A percentile compares a stretch with the other conserved stretches of the same genome.
Conservation (phyloP, 2,797 vertebrate genomes). For the Remorina albescens region DNA sequence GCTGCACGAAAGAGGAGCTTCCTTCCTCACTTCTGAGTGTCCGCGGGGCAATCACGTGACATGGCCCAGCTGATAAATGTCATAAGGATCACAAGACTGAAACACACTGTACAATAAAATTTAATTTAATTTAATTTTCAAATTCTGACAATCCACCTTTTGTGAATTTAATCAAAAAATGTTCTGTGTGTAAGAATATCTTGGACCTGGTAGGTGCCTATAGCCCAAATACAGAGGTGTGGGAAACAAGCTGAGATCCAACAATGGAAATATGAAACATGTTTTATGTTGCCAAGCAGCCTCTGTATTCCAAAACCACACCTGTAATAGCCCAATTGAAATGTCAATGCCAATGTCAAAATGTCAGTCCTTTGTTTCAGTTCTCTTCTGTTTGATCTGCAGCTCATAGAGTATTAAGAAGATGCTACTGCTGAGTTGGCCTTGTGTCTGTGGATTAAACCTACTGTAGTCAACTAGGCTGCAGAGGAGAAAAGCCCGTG, state of each 20-base stretch:
- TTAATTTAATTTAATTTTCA: constrained; percentile 15
- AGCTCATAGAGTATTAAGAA: constrained; percentile 7
- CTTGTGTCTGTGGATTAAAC: constrained; percentile 7
- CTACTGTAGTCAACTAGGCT: constrained; percentile 4
- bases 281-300: not conserved
- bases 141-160: not conserved
- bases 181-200: not conserved
- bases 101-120: not conserved
- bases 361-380: not conserved
- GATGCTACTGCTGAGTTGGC: not conserved
- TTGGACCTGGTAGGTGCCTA: not conserved
- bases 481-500: constrained; percentile 12
- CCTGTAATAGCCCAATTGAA: not conserved
- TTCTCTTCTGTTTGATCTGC: not conserved
- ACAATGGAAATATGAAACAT: not conserved
- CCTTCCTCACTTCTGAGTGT: not conserved
- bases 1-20: constrained; percentile 11
- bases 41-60: constrained; percentile 19
- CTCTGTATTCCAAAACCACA: not conserved
- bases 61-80: not conserved
- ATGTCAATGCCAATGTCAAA: not conserved
- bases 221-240: too few relatives aligned
- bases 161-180: not conserved
- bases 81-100: constrained; percentile 12
- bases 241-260: not conserved